These are phyloP conservation scores for Serranus cabrilla DNA, from an alignment of 2,797 vertebrate genomes.

Conservation along the genomic window DNA sequence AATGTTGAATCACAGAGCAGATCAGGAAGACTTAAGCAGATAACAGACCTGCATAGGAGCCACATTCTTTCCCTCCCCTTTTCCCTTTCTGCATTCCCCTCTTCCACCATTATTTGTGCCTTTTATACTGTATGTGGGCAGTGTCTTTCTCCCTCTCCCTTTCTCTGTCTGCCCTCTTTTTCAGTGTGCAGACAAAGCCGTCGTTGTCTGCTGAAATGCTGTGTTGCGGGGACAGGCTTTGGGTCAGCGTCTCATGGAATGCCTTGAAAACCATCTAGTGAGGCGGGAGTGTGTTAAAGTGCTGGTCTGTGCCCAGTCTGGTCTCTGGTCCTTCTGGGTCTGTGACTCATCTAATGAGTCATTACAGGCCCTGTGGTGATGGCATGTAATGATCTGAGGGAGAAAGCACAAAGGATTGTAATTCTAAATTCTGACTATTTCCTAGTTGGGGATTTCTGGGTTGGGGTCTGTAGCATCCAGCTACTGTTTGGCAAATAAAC, in stretches of 20 bases:
- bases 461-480: slow-evolving; percentile 10
- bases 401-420: slow-evolving; percentile 12
- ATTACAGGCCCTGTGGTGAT: slow-evolving; percentile 23
- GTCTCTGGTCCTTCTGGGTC: slow-evolving; percentile 27
- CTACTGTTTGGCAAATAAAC: slow-evolving; percentile 3
- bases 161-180: slow-evolving; percentile 62
- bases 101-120: slow-evolving; percentile 72
- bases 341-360: slow-evolving; percentile 66
- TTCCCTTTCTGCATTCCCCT: slow-evolving; percentile 40
- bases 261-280: slow-evolving; percentile 67
- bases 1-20: neutral
- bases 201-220: slow-evolving; percentile 72
- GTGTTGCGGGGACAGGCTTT: slow-evolving; percentile 71
- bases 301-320: slow-evolving; percentile 31
- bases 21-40: slow-evolving; percentile 30
- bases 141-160: slow-evolving; percentile 62
- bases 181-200: slow-evolving; percentile 74
- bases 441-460: neutral
- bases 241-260: slow-evolving; percentile 76
- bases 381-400: slow-evolving; percentile 15
- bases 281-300: slow-evolving; percentile 43
- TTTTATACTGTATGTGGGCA: slow-evolving; percentile 74
- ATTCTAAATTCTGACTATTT: slow-evolving; percentile 18
- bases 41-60: slow-evolving; percentile 35
- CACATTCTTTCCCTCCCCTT: slow-evolving; percentile 68